Evolutionary conservation across 53 echinoderm and acorn worm genomes (phyloP), one percentile per base, ranked within the genome.

Genomic region (Astropecten irregularis): DNA sequence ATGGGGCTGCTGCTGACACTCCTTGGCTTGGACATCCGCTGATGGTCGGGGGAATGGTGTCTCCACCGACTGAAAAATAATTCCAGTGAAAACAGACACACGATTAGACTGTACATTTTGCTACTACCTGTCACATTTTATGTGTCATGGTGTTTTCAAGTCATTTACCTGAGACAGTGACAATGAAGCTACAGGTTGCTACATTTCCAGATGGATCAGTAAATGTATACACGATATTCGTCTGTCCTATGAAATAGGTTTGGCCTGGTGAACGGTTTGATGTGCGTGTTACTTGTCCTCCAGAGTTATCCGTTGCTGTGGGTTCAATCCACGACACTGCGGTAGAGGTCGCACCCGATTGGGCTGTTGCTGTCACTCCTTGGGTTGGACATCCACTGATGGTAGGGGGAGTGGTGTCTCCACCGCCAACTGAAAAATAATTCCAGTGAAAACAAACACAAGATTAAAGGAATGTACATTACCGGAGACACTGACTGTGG

Each of bases 1-100:
- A 58, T 0, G 85, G 55, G 27, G 82, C 85, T 1, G 74, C 59
- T 1, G 54, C 40, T 8, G 25, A 15, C 48, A 81, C 82, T 4
- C 47, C 48, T 15, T 83, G 35, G 3, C 11, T 22, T 23, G 88
- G 87, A 28, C 90, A 90, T 11, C 77, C 69, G 19, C 7, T 90
- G 33, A 94, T 64, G 7, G 38, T 65, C 25, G 90, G 90, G 16
- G 65, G n/a, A 23, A 33, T 61, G 9, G 59, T 84, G 69, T 92
- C 92, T 76, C 29, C 87, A 38, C 69, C 79, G 26, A 4, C 51
- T 15, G n/a, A n/a, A n/a, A n/a, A n/a, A n/a, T n/a, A n/a, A n/a
- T n/a, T n/a, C n/a, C n/a, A n/a, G n/a, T n/a, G n/a, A n/a, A n/a
- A n/a, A n/a, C n/a, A n/a, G n/a, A n/a, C n/a, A n/a, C n/a, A n/a